Percentiles rank a stretch among this genome's conserved stretches.
These are phyloP conservation scores for Podarcis lilfordi DNA, from an alignment of 2,797 vertebrate species.

Conservation along the genomic window DNA sequence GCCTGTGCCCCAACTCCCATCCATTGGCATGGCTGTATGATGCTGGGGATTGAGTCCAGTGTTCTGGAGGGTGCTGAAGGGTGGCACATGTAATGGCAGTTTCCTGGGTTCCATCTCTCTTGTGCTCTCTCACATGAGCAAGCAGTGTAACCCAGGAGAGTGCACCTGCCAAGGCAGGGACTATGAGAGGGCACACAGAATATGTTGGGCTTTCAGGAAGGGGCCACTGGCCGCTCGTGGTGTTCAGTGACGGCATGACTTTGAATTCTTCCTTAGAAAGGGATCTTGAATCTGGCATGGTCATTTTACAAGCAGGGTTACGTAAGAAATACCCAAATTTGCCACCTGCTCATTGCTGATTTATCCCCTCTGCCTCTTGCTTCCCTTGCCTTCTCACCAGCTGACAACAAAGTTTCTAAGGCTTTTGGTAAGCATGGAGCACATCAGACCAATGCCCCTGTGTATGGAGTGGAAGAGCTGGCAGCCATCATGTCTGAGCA, in stretches of 20 bases:
- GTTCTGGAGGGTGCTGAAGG: too few species aligned
- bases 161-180: too few species aligned
- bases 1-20: too few species aligned
- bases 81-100: background rate
- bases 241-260: background rate
- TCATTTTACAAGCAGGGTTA: constrained; percentile 30
- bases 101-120: background rate
- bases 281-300: background rate
- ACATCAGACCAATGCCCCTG: constrained; percentile 73
- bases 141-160: background rate
- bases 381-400: constrained; percentile 72
- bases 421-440: constrained; percentile 80
- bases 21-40: too few species aligned
- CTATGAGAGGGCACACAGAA: background rate
- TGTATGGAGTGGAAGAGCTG: constrained; percentile 86
- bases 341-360: constrained; percentile 43
- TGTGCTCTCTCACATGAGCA: background rate
- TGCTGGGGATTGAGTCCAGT: too few species aligned
- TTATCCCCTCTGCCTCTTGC: constrained; percentile 54
- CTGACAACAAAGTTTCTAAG: constrained; percentile 90
- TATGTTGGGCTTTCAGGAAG: too few species aligned
- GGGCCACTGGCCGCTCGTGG: too few species aligned
- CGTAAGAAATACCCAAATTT: constrained; percentile 49
- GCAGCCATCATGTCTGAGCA: constrained; percentile 87
- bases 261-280: background rate